phyloP scores from a whole-genome alignment of 1,140 invertebrate genomes.

The Pectinophora gossypiella region DNA sequence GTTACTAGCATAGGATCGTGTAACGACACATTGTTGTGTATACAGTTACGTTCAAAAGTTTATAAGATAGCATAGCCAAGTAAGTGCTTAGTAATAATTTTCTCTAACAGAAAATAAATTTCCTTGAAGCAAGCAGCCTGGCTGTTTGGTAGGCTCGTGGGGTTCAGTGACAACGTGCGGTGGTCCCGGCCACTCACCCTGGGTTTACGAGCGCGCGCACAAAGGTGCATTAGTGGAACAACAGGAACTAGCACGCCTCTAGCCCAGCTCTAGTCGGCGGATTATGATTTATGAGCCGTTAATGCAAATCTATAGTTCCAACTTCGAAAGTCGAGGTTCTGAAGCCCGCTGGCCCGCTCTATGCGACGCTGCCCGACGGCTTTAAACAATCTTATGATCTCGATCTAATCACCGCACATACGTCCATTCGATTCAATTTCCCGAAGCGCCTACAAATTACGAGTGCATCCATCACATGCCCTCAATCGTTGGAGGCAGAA shows the following conservation, averaged over 20 bases:
- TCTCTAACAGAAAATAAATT: conserved; percentile 16
- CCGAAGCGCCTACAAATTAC: conserved; percentile 33
- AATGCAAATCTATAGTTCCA: conserved; percentile 53
- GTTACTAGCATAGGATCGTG: too few species aligned
- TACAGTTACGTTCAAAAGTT: too few species aligned
- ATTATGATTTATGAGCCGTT: conserved; percentile 60
- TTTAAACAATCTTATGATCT: conserved; percentile 28
- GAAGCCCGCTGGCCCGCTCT: conserved; percentile 20
- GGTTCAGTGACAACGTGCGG: conserved; percentile 20
- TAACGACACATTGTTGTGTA: too few species aligned
- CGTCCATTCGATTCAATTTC: conserved; percentile 49
- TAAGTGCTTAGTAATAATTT: neutral
- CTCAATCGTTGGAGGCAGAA: conserved; percentile 6
- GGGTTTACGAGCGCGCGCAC: conserved; percentile 42
- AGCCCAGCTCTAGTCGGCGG: conserved; percentile 15
- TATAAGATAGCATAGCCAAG: too few species aligned
- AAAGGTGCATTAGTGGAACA: conserved; percentile 57
- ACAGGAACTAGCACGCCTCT: conserved; percentile 42
- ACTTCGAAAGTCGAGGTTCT: conserved; percentile 19
- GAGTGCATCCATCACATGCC: conserved; percentile 25
- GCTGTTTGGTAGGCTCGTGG: too few species aligned
- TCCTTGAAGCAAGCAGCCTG: conserved; percentile 9
- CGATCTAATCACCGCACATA: too few species aligned
- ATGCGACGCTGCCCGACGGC: conserved; percentile 23
- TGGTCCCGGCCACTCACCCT: conserved; percentile 45